Conservation (phyloP, 2,113 vertebrate species). For the Aramus guarauna region DNA sequence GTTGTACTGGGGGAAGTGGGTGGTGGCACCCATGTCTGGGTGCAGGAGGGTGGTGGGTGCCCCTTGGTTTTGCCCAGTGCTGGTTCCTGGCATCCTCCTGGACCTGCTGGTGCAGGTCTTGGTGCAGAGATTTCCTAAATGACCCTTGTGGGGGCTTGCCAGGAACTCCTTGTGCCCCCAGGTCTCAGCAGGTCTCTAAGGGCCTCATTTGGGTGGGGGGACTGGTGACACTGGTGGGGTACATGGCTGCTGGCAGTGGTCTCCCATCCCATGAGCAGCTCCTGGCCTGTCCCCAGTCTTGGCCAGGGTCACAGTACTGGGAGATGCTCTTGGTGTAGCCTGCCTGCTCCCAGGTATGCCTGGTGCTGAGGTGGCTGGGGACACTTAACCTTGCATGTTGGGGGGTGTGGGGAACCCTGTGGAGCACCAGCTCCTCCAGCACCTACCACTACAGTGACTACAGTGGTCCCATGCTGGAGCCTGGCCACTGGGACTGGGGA, state of each 20-base stretch:
- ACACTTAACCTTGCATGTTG: background rate
- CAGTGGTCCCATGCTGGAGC: too few relatives aligned
- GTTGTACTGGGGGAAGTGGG: background rate
- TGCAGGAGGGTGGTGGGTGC: background rate
- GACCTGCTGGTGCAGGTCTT: background rate
- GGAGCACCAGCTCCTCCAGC: background rate
- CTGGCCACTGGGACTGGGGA: background rate
- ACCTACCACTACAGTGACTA: background rate
- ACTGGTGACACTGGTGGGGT: background rate
- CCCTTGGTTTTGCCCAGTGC: background rate
- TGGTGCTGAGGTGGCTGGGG: background rate
- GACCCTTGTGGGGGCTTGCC: background rate
- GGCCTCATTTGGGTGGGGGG: too few relatives aligned
- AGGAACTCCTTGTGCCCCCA: too few relatives aligned
- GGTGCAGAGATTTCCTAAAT: background rate
- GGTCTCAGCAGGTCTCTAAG: background rate
- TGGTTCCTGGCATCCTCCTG: background rate
- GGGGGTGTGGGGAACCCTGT: background rate
- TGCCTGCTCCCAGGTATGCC: background rate
- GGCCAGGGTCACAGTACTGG: background rate
- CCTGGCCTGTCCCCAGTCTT: background rate
- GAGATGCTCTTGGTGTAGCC: too few relatives aligned
- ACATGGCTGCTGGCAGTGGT: background rate
- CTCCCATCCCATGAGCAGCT: background rate
- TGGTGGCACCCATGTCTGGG: background rate